Evolutionary conservation across 2,113 vertebrate species (phyloP).

Genomic region (Pseudorhombus dupliciocellatus): DNA sequence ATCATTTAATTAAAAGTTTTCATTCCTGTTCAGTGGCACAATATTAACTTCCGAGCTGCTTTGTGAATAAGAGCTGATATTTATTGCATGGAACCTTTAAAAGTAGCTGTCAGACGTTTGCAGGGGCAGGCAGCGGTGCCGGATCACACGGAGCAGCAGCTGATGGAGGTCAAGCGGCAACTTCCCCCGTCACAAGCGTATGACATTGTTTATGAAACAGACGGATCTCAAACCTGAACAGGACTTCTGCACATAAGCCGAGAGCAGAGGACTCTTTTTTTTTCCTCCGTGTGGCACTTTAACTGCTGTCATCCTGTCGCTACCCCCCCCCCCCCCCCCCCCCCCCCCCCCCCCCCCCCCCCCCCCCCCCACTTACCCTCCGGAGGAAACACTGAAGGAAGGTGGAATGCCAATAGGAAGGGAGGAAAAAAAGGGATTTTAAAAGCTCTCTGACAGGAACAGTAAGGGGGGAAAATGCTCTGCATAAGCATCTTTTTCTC

Average conservation of each 20-base stretch:
- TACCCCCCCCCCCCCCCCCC: conserved; percentile 23
- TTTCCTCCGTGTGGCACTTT: conserved; percentile 52
- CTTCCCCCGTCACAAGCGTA: background rate
- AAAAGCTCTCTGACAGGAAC: conserved; percentile 65
- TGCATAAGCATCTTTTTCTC: conserved; percentile 65
- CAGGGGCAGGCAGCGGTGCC: conserved; percentile 5
- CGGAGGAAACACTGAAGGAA: conserved; percentile 50
- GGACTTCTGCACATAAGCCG: conserved; percentile 2
- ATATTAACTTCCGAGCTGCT: background rate
- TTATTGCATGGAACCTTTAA: background rate
- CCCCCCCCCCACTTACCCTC: conserved; percentile 24
- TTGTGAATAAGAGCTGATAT: conserved; percentile 3
- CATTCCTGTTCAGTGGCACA: too few species aligned
- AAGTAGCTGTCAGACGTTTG: conserved; percentile 23
- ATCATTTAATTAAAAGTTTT: background rate
- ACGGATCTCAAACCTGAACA: conserved; percentile 15
- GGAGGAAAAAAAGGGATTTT: conserved; percentile 59
- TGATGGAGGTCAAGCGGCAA: conserved; percentile 44
- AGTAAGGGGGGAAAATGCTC: conserved; percentile 50
- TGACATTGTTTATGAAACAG: conserved; percentile 42
- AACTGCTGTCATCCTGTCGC: conserved; percentile 42
- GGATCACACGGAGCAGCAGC: conserved; percentile 31
- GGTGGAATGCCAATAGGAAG: conserved; percentile 63
- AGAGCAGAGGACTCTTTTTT: conserved; percentile 45
- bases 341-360: conserved; percentile 20